Conservation (phyloP, 2,888 invertebrate genomes). For the Heliconius hortense region DNA sequence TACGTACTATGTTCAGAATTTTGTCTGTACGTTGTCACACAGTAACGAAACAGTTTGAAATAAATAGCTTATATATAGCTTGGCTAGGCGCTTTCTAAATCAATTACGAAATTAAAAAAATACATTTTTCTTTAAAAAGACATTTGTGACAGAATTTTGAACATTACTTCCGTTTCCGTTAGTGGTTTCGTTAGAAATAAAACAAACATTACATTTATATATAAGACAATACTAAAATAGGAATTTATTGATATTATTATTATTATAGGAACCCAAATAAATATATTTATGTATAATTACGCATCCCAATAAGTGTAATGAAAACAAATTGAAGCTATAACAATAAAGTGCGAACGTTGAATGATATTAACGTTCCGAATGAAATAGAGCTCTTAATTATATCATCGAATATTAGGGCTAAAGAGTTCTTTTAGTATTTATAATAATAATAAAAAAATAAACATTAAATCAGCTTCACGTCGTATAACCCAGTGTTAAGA, state of each 20-base stretch:
- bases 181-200: not conserved
- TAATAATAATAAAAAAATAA: not conserved
- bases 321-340: constrained; percentile 32
- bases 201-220: not conserved
- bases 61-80: too few relatives aligned
- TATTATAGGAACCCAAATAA: constrained; percentile 5
- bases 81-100: too few relatives aligned
- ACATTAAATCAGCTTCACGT: not conserved
- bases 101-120: too few relatives aligned
- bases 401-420: constrained; percentile 22
- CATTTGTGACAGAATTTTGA: not conserved
- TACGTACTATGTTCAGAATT: too few relatives aligned
- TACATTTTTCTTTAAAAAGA: too few relatives aligned
- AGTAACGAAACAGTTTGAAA: too few relatives aligned
- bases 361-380: constrained; percentile 26
- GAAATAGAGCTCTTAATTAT: constrained; percentile 24
- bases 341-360: constrained; percentile 25
- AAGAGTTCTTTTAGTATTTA: constrained; percentile 5
- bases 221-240: not conserved
- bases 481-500: too few relatives aligned
- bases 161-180: not conserved
- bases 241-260: constrained; percentile 2
- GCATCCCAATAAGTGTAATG: constrained; percentile 24
- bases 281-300: constrained; percentile 16
- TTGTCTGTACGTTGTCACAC: too few relatives aligned